Percentiles rank a stretch among this genome's conserved stretches.
Evolutionary conservation across 2,113 vertebrate species (phyloP).

Genomic region (Bagarius yarrelli): DNA sequence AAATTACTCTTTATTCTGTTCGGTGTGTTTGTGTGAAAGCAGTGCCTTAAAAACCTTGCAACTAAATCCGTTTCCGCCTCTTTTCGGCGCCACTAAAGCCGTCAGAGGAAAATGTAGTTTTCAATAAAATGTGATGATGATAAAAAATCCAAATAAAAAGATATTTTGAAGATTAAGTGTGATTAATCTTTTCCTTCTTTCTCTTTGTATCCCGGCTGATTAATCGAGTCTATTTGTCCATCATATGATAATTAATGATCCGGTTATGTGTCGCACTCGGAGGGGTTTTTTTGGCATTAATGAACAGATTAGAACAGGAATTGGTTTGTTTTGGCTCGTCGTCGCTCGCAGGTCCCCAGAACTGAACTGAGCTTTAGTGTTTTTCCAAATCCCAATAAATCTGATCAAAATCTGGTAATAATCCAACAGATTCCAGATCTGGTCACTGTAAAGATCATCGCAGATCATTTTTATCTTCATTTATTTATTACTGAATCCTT

Average conservation of each 20-base stretch:
- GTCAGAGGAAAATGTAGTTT: not conserved
- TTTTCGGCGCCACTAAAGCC: conserved; percentile 15
- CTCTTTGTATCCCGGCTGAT: too few relatives aligned
- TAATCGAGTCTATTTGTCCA: too few relatives aligned
- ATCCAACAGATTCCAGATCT: not conserved
- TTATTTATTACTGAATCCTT: not conserved
- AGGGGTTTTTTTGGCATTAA: too few relatives aligned
- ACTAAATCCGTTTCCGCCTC: conserved; percentile 13
- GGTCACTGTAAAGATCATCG: not conserved
- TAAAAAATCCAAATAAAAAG: not conserved
- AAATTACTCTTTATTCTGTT: not conserved
- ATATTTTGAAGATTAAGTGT: not conserved
- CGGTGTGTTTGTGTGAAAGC: conserved; percentile 24
- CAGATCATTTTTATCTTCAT: not conserved
- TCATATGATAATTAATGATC: too few relatives aligned
- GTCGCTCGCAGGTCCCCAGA: not conserved
- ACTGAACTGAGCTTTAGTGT: not conserved
- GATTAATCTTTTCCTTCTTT: too few relatives aligned
- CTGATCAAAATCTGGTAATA: not conserved
- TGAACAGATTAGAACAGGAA: too few relatives aligned
- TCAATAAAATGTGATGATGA: not conserved
- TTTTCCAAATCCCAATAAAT: too few relatives aligned
- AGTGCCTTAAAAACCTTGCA: conserved; percentile 36
- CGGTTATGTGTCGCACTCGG: too few relatives aligned
- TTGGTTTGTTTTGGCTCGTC: too few relatives aligned